These are phyloP conservation scores for Coelinius sp. DNA, from an alignment of 2,888 invertebrate species.

Conservation along the genomic window DNA sequence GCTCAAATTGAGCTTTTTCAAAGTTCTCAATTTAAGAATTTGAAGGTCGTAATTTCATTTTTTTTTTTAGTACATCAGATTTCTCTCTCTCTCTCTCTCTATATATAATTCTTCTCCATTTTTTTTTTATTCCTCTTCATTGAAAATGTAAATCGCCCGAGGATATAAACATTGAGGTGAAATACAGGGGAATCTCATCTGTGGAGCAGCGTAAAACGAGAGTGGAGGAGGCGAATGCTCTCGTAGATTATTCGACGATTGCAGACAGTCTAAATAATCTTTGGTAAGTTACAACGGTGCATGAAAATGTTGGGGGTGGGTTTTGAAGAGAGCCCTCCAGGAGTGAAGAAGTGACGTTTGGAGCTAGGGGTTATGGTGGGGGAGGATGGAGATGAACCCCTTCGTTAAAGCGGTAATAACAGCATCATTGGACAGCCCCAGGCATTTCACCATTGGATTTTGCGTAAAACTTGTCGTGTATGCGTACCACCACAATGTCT, in stretches of 20 bases:
- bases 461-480: neutral
- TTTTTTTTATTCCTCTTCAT: constrained; percentile 1
- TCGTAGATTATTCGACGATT: constrained; percentile 49
- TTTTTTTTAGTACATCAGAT: no score
- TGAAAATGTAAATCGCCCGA: neutral
- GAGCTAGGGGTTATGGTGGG: constrained; percentile 19
- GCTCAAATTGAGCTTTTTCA: no score
- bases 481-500: constrained; percentile 22
- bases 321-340: neutral
- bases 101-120: neutral
- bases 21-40: no score
- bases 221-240: neutral
- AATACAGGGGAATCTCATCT: constrained; percentile 11
- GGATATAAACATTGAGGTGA: constrained; percentile 15
- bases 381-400: constrained; percentile 43
- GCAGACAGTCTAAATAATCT: constrained; percentile 57
- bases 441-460: constrained; percentile 36
- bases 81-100: no score
- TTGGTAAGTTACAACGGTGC: constrained; percentile 36
- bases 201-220: neutral
- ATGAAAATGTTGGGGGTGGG: constrained; percentile 17
- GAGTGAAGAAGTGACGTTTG: constrained; percentile 26
- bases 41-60: no score
- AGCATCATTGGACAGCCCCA: constrained; percentile 51
- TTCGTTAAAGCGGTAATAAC: constrained; percentile 62